phyloP scores from a whole-genome alignment of 1,140 invertebrate genomes.

The Neodiprion pinetum region DNA sequence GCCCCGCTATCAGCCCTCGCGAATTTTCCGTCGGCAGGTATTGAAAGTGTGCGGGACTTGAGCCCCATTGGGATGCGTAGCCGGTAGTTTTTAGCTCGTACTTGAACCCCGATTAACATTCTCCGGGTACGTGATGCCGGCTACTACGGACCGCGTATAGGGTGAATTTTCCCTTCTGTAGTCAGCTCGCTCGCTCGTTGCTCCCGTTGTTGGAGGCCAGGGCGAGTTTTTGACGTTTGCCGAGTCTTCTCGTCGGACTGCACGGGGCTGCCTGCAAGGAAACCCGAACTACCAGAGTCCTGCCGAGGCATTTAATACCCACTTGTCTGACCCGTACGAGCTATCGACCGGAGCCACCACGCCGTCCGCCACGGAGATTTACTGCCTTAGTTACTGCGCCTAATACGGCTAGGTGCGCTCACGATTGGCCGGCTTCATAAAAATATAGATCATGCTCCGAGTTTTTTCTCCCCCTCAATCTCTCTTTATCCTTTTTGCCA shows the following conservation, averaged over 20 bases:
- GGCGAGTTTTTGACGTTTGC: no score
- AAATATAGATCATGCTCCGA: neutral
- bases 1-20: neutral
- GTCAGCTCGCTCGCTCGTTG: no score
- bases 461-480: neutral
- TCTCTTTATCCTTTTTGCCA: no score
- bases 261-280: neutral
- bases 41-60: no score
- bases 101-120: no score
- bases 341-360: slow-evolving; percentile 10
- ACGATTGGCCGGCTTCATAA: neutral
- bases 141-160: no score
- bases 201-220: no score
- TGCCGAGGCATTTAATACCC: slow-evolving; percentile 9
- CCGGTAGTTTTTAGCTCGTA: no score
- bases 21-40: no score
- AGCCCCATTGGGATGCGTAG: no score
- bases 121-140: no score
- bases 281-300: neutral
- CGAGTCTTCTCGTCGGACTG: neutral
- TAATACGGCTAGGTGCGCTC: slow-evolving; percentile 3
- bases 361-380: neutral
- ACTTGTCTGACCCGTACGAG: slow-evolving; percentile 11
- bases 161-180: no score
- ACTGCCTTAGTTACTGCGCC: slow-evolving; percentile 10